These are phyloP conservation scores for Choristoneura rosaceana DNA, from an alignment of 2,888 invertebrate species.

Conservation along the genomic window DNA sequence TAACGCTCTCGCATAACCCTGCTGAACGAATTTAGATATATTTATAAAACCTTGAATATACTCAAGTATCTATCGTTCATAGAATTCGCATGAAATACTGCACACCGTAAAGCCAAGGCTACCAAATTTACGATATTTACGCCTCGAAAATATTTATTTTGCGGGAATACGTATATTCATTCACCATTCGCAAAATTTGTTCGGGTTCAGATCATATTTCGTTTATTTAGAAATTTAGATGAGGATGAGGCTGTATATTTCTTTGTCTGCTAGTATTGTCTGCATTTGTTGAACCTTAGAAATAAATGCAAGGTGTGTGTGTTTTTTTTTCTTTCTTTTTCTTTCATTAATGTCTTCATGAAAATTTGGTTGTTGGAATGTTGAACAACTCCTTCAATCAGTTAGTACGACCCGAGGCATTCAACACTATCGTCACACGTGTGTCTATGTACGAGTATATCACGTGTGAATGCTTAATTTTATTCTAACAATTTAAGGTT, in stretches of 20 bases:
- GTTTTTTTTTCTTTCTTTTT: too few relatives aligned
- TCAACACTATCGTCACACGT: too few relatives aligned
- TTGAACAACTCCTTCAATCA: too few relatives aligned
- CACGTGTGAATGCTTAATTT: too few relatives aligned
- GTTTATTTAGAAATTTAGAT: not conserved
- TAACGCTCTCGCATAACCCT: not conserved
- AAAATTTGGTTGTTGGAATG: not conserved
- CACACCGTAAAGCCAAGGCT: conserved; percentile 9
- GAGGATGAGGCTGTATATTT: not conserved
- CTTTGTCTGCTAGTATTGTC: not conserved
- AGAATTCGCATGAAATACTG: conserved; percentile 21
- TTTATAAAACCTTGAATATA: conserved; percentile 7
- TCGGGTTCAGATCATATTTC: not conserved
- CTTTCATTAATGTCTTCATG: not conserved
- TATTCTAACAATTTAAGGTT: too few relatives aligned
- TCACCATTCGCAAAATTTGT: not conserved
- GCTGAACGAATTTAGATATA: not conserved
- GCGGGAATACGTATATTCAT: conserved; percentile 10
- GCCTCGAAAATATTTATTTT: conserved; percentile 19
- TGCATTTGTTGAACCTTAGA: not conserved
- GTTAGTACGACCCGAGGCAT: too few relatives aligned
- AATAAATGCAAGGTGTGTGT: not conserved
- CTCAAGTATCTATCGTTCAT: conserved; percentile 1
- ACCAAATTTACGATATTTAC: conserved; percentile 15
- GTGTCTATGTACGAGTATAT: too few relatives aligned